Percentiles rank a stretch among this genome's conserved stretches.
Conservation (phyloP, 2,797 vertebrate genomes). For the Spea hammondii region DNA sequence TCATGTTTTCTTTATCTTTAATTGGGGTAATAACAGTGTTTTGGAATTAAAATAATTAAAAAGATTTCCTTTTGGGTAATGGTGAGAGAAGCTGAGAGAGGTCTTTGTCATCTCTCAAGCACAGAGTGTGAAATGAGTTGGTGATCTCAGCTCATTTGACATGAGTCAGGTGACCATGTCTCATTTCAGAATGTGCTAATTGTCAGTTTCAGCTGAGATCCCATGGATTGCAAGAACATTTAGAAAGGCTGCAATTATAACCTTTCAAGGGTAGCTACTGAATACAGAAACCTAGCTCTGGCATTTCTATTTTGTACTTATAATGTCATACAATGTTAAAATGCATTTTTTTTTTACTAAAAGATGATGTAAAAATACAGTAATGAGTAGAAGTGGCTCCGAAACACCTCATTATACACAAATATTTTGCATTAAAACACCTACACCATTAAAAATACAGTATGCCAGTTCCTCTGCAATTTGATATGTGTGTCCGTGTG, state of each 20-base stretch:
- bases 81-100: conserved; percentile 19
- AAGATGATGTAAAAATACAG: too few relatives aligned
- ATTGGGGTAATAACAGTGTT: too few relatives aligned
- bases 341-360: too few relatives aligned
- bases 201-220: conserved; percentile 44
- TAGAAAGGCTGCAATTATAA: conserved; percentile 38
- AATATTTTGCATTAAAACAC: neutral
- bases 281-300: conserved; percentile 16
- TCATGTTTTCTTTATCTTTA: too few relatives aligned
- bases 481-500: too few relatives aligned
- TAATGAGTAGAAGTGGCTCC: neutral
- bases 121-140: conserved; percentile 47
- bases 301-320: conserved; percentile 30
- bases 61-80: conserved; percentile 26
- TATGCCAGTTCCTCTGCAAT: too few relatives aligned
- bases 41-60: neutral
- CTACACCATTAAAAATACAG: too few relatives aligned
- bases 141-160: conserved; percentile 48
- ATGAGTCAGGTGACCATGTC: conserved; percentile 44
- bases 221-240: conserved; percentile 24
- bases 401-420: neutral
- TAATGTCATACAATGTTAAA: neutral
- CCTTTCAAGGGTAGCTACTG: conserved; percentile 38
- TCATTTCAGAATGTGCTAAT: conserved; percentile 48
- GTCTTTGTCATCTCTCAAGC: conserved; percentile 39